Evolutionary conservation across 2,797 vertebrate genomes (phyloP).

Genomic region (Microchirus variegatus): DNA sequence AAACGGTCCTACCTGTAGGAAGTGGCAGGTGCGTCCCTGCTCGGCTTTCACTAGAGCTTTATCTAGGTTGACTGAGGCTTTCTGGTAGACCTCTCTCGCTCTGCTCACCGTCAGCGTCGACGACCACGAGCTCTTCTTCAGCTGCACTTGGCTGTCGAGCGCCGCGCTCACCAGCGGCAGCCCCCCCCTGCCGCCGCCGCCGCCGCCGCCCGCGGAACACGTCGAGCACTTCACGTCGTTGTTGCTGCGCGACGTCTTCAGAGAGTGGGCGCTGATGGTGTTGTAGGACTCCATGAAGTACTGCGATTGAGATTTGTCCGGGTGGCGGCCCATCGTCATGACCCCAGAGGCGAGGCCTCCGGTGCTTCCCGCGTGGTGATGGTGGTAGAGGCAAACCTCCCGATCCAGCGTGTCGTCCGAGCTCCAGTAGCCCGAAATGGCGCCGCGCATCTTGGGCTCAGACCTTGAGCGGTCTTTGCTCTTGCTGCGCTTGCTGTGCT

Average conservation of each 20-base stretch:
- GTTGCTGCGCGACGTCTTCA: conserved; percentile 93
- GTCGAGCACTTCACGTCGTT: conserved; percentile 92
- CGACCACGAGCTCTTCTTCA: conserved; percentile 96
- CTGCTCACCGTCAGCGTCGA: conserved; percentile 95
- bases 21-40: conserved; percentile 93
- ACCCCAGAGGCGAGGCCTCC: conserved; percentile 83
- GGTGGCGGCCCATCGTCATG: conserved; percentile 96
- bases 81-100: conserved; percentile 96
- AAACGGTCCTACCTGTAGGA: conserved; percentile 90
- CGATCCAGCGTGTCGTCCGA: conserved; percentile 93
- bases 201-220: conserved; percentile 77
- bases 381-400: conserved; percentile 91
- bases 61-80: conserved; percentile 93
- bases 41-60: conserved; percentile 92
- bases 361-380: conserved; percentile 68
- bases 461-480: conserved; percentile 91
- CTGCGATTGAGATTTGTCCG: conserved; percentile 93
- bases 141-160: conserved; percentile 78
- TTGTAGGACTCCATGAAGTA: conserved; percentile 97
- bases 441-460: conserved; percentile 88
- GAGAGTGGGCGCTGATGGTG: conserved; percentile 89
- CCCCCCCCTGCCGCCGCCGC: conserved; percentile 9
- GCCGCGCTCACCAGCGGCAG: conserved; percentile 38
- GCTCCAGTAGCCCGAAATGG: conserved; percentile 92
- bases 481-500: conserved; percentile 90